Evolutionary conservation across 2,113 vertebrate genomes (phyloP), one percentile per base, ranked within the genome.

Genomic region (Tichodroma muraria): DNA sequence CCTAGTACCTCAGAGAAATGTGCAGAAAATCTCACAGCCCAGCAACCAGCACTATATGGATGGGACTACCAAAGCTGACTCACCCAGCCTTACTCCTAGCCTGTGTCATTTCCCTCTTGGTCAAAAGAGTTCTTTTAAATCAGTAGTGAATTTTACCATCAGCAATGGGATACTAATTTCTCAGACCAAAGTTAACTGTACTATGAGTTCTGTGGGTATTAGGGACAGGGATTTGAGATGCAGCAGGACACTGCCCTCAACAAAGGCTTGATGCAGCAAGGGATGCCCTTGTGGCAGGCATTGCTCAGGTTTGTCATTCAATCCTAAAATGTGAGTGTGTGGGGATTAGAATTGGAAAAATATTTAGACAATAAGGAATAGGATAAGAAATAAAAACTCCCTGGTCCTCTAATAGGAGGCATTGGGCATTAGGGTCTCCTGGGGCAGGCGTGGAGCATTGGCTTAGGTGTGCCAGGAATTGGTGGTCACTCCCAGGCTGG

Each of bases 391-490:
- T 16, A 66, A 88, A 18, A 81, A 20, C 1, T 13, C 8, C 24
- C 31, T 49, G 8, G 9, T 18, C 59, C 25, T 17, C 16, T 2
- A 6, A 10, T 9, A 16, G 10, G 8, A 77, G 8, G 8, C 5
- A 38, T 72, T 57, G 3, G 11, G n/a, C n/a, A n/a, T 19, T 28
- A 19, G 33, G 22, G 4, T 5, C 27, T 27, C 37, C 44, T 25
- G 4, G 4, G 27, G 5, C 22, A 13, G 27, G 54, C 45, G 38
- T 69, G 54, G 9, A 35, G 18, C 6, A 6, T 37, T 86, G 8
- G 4, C 27, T 27, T 17, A 3, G 1, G 4, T 28, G 6, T 37
- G 12, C 7, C 14, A 33, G 37, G 33, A 44, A 22, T 1, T 60
- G 45, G 13, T 17, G 50, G 42, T 44, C 21, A 27, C 25, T 52